Percentiles rank a stretch among this genome's conserved stretches.
These are phyloP conservation scores for Phocoena phocoena DNA, from an alignment of 2,113 vertebrate species.

Conservation along the genomic window DNA sequence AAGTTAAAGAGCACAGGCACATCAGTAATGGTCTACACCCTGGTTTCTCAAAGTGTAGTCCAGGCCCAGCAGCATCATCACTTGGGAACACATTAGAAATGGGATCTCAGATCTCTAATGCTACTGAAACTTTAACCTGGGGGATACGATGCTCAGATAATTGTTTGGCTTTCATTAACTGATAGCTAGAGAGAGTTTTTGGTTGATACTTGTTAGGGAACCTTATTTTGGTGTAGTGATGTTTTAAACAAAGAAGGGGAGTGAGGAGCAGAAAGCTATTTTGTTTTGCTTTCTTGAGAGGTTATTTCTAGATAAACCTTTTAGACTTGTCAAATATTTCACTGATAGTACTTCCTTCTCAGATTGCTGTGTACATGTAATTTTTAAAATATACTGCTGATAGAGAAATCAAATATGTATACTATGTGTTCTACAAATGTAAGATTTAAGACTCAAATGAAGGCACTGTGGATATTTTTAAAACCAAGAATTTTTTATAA, in stretches of 20 bases:
- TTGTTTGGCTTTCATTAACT: neutral
- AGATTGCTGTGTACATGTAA: neutral
- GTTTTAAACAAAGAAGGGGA: neutral
- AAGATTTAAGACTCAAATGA: constrained; percentile 40
- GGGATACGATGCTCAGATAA: neutral
- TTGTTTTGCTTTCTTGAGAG: constrained; percentile 29
- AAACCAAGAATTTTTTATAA: neutral
- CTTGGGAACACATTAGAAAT: neutral
- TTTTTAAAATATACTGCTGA: neutral
- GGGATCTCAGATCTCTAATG: neutral
- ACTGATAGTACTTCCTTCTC: neutral
- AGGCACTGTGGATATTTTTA: neutral
- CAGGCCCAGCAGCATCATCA: neutral
- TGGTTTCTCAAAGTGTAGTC: neutral
- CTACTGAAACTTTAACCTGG: neutral
- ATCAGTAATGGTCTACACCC: neutral
- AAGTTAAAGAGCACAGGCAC: neutral
- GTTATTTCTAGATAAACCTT: neutral
- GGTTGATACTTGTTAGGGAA: neutral
- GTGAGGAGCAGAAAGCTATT: neutral
- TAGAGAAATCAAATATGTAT: neutral
- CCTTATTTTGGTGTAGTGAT: neutral
- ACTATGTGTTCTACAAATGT: neutral
- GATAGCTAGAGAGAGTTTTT: neutral
- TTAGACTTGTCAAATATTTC: neutral